Percentiles rank a stretch among this genome's conserved stretches.
Conservation (phyloP, 2,888 invertebrate species). For the Drosophila picticornis region DNA sequence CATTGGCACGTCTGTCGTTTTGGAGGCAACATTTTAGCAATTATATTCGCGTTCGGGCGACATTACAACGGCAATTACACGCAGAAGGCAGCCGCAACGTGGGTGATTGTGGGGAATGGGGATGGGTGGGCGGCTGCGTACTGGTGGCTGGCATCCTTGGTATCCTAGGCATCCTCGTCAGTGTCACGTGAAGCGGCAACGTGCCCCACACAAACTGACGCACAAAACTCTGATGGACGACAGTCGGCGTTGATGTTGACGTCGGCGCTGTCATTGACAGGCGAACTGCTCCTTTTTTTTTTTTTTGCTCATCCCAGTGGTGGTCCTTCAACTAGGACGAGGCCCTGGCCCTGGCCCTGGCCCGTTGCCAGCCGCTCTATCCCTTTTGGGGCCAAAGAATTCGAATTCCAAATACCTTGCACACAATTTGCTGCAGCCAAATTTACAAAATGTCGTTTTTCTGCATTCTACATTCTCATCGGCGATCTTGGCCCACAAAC, state of each 20-base stretch:
- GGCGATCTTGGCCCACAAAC: background rate
- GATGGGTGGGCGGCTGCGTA: background rate
- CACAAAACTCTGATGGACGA: constrained; percentile 70
- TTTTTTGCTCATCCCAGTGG: background rate
- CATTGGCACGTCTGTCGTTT: constrained; percentile 71
- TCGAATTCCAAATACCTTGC: constrained; percentile 55
- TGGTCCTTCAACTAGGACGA: constrained; percentile 9
- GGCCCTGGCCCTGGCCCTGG: background rate
- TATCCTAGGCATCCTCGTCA: constrained; percentile 65
- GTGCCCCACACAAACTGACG: constrained; percentile 72
- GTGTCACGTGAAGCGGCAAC: constrained; percentile 78
- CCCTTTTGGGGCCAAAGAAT: constrained; percentile 29
- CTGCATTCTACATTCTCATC: constrained; percentile 13
- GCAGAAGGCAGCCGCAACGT: constrained; percentile 70
- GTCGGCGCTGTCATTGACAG: constrained; percentile 71
- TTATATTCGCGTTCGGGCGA: constrained; percentile 81
- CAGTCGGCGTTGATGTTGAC: constrained; percentile 54
- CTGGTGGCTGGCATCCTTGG: constrained; percentile 32
- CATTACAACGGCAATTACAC: constrained; percentile 80
- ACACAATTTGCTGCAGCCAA: constrained; percentile 3
- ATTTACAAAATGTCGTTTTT: constrained; percentile 17
- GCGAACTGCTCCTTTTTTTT: constrained; percentile 22
- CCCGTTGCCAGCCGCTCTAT: constrained; percentile 1
- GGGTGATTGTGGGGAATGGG: constrained; percentile 23
- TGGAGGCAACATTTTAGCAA: constrained; percentile 79